Base-by-base conservation (phyloP, 1,140 invertebrate genomes). In the Heliothis virescens region DNA sequence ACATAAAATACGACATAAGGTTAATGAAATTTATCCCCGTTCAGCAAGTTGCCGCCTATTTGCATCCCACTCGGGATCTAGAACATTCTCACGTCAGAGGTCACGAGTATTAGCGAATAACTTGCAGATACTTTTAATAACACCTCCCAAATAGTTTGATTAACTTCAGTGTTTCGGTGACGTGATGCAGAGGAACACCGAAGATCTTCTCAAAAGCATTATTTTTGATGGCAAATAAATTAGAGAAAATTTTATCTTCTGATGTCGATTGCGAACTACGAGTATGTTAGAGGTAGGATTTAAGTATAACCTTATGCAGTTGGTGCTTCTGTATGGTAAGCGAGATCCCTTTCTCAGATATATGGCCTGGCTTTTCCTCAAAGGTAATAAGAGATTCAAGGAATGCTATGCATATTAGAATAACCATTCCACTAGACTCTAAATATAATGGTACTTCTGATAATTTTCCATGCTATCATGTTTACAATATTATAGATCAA, bases 401-500 rank as follows among this genome's bases (percentile, higher is more conserved):
- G 0, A 9, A 41, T 7, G 34, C 34, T 41, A 7, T 9, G 9
- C 34, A 41, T 41, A 7, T 41, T 41, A 7, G 9, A 41, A 41
- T 41, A 41, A 41, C 15, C 16, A 12, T 0, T 26, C 18, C 18
- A 11, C 57, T 12, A 59, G 10, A 10, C 18, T 26, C 11, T 11
- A n/a, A 16, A n/a, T 53, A n/a, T 5, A 2, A 16, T 53, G 52
- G n/a, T n/a, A 15, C 59, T 62, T 62, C 59, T 62, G 59, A 7
- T n/a, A 12, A 34, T 12, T 62, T 12, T 26, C 12, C 3, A 29
- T 11, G 15, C 5, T 62, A 2, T 7, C 5, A 34, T 62, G 59
- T 34, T 29, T 62, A 62, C 59, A 62, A 34, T 48, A 16, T 65
- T 47, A 9, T 65, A 65, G 62, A 48, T 65, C 62, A 65, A 65